Evolutionary conservation across 2,113 vertebrate genomes (phyloP).

Genomic region (Pelodiscus sinensis): DNA sequence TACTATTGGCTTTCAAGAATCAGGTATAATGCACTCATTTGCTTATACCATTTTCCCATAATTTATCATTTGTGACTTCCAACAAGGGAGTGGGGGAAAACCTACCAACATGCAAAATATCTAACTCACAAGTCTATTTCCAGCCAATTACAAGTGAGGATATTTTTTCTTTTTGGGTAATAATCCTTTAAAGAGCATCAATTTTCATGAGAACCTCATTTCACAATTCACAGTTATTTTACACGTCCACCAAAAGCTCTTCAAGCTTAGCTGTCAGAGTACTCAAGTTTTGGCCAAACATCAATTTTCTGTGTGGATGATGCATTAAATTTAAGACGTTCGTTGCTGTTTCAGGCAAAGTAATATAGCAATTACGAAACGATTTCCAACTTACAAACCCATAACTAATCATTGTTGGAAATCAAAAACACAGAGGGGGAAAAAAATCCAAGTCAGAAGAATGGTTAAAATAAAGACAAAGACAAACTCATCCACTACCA

Average conservation of each 20-base stretch:
- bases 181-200: not conserved
- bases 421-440: constrained; percentile 1
- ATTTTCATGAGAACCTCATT: constrained; percentile 39
- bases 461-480: constrained; percentile 23
- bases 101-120: not conserved
- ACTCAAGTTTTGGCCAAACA: constrained; percentile 26
- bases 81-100: not conserved
- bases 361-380: constrained; percentile 63
- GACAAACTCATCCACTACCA: accelerated
- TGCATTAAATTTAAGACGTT: constrained; percentile 50
- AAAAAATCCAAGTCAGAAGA: not conserved
- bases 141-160: not conserved
- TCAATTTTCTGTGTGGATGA: constrained; percentile 63
- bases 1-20: not conserved
- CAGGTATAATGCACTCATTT: not conserved
- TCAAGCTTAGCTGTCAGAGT: constrained; percentile 59
- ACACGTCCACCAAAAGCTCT: constrained; percentile 43
- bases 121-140: not conserved
- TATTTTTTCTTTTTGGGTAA: constrained; percentile 30
- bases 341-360: constrained; percentile 33
- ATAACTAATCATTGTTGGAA: constrained; percentile 52
- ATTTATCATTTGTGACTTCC: not conserved
- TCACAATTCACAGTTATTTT: constrained; percentile 45
- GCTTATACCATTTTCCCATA: not conserved
- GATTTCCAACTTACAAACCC: constrained; percentile 59